Base-by-base conservation (phyloP, 2,888 invertebrate species). In the Tiliacea aurago region DNA sequence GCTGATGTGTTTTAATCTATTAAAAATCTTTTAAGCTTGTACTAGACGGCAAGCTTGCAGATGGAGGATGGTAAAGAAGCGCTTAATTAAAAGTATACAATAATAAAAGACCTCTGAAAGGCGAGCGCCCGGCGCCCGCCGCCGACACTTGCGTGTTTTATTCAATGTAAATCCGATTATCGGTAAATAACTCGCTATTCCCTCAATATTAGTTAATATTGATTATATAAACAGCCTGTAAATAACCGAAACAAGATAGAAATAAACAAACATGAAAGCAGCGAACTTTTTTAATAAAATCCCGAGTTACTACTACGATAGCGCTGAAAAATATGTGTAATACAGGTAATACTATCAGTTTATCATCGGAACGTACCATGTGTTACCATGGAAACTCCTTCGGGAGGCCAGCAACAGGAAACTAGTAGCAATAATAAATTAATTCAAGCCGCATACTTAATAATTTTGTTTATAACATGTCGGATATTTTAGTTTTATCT, bases 11-110 rank as follows among this genome's bases (percentile, higher is more conserved):
- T 80, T 77, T 80, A 77, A 81, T 84, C 56, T 56, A 68, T 45
- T 83, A 55, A 83, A 55, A 80, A 83, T 72, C 49, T 61, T 63
- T 47, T 75, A 59, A 77, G 63, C 62, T 84, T 72, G 59, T 70
- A 63, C 43, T 70, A 80, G 45, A 55, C 63, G 62, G 64, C 41
- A 55, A 68, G 73, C 62, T 70, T 41, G 43, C 66, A 66, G 45
- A 79, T 76, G 70, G 74, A 75, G 64, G 67, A 67, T 68, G 70
- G 63, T 70, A 64, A 78, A 76, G 78, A 81, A 81, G 63, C 61
- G 71, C 76, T 78, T 85, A 85, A 86, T 85, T 81, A 80, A 85
- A 85, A 81, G 76, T 80, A 85, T 73, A 85, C 79, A 81, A 78
- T 81, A 72, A 78, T 78, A 69, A 78, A 71, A 43, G 61, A 71